phyloP scores from a whole-genome alignment of 2,888 invertebrate genomes.

The Cremastinae sp. region DNA sequence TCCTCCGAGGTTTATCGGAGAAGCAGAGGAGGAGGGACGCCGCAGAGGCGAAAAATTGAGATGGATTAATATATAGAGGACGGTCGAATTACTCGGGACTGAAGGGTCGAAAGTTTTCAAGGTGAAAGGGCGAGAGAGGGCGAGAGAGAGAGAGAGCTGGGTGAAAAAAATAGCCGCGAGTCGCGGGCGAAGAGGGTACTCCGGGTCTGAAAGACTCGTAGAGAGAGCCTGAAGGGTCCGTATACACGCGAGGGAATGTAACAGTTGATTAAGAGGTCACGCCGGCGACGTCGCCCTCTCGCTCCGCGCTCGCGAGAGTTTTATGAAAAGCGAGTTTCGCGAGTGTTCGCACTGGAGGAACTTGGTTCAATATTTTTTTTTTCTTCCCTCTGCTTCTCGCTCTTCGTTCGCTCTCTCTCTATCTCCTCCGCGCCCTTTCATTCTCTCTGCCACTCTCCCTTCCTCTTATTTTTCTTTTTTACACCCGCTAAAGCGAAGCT shows the following conservation, averaged over 20 bases:
- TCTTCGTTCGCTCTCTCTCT: no score
- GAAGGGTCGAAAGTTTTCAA: neutral
- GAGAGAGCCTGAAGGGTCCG: slow-evolving; percentile 7
- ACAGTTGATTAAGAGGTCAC: slow-evolving; percentile 56
- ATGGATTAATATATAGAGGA: slow-evolving; percentile 11
- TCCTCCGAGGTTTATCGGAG: no score
- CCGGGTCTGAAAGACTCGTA: slow-evolving; percentile 32
- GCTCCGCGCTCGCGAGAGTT: no score
- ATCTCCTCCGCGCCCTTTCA: no score
- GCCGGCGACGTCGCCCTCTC: slow-evolving; percentile 30
- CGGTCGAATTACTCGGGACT: neutral
- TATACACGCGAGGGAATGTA: slow-evolving; percentile 33
- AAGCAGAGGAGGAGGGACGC: no score
- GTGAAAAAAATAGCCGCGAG: neutral
- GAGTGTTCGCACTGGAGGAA: slow-evolving; percentile 9
- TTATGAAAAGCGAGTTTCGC: slow-evolving; percentile 48
- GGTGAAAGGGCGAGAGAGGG: neutral
- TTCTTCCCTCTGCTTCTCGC: neutral
- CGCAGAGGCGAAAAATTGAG: neutral
- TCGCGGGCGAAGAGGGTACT: slow-evolving; percentile 28
- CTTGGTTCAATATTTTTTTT: no score
- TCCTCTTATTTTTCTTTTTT: no score
- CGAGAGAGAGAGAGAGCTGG: neutral
- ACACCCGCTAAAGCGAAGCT: neutral
- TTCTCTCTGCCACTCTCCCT: no score